phyloP scores from a whole-genome alignment of 1,140 invertebrate species.

The Steinernema khuongi region DNA sequence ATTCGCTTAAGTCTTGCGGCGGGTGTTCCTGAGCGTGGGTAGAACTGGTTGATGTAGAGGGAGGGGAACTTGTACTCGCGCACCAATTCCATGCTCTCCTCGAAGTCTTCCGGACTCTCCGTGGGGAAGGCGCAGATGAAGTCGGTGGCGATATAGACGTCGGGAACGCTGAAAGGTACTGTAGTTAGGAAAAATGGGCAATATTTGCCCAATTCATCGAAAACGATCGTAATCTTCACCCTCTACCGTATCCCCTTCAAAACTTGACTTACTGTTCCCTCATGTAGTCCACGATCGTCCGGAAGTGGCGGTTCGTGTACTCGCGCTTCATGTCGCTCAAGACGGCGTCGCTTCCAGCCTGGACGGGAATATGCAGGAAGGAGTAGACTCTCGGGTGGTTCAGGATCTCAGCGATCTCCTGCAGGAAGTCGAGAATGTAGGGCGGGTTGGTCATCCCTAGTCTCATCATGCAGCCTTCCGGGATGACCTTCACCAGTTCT shows the following conservation, averaged over 20 bases:
- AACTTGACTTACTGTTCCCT: constrained; percentile 65
- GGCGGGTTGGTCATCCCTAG: constrained; percentile 77
- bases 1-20: constrained; percentile 80
- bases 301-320: constrained; percentile 81
- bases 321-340: constrained; percentile 92
- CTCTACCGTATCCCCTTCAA: no score
- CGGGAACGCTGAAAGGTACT: constrained; percentile 67
- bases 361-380: constrained; percentile 93
- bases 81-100: constrained; percentile 78
- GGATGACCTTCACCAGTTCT: constrained; percentile 81
- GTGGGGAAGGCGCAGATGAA: constrained; percentile 97
- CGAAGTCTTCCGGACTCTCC: constrained; percentile 84
- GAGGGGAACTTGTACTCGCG: constrained; percentile 82
- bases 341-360: constrained; percentile 87
- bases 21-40: constrained; percentile 85
- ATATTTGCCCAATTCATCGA: no score
- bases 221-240: no score
- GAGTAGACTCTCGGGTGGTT: constrained; percentile 81
- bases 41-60: constrained; percentile 96
- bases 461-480: constrained; percentile 72
- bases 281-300: constrained; percentile 79
- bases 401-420: constrained; percentile 81
- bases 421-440: constrained; percentile 75
- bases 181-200: no score
- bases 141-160: constrained; percentile 90